Conservation (phyloP, 2,797 vertebrate species). For the Pseudochaenichthys georgianus region DNA sequence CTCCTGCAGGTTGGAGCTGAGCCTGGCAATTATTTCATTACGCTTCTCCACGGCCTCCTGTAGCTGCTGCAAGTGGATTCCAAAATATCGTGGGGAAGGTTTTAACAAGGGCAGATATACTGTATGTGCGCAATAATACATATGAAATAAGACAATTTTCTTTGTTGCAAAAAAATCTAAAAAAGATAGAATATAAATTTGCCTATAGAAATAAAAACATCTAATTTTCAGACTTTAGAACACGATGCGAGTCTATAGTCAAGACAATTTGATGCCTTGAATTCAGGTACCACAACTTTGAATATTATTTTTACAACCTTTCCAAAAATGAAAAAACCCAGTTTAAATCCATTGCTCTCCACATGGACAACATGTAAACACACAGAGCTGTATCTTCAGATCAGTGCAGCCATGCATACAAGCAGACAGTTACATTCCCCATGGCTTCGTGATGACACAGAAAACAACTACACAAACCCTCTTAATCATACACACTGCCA, state of each 20-base stretch:
- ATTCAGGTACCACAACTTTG: background rate
- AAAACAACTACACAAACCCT: conserved; percentile 22
- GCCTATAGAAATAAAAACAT: background rate
- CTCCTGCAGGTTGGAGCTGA: conserved; percentile 87
- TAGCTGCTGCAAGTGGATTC: conserved; percentile 76
- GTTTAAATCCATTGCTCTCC: conserved; percentile 5
- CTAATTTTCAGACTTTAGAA: background rate
- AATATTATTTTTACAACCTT: background rate
- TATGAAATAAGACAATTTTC: background rate
- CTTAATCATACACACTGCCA: background rate
- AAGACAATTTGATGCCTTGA: background rate
- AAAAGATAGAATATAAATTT: background rate
- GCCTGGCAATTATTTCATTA: conserved; percentile 86
- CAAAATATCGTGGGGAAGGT: background rate
- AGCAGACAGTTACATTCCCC: conserved; percentile 34
- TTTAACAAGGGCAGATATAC: background rate
- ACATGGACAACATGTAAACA: background rate
- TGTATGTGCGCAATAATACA: background rate
- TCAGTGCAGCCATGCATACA: conserved; percentile 39
- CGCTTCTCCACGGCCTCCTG: conserved; percentile 86
- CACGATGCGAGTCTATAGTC: background rate
- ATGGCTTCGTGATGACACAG: conserved; percentile 20
- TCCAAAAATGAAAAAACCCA: too few relatives aligned
- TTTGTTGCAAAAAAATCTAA: background rate
- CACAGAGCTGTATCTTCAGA: conserved; percentile 20